A percentile compares a stretch with the other conserved stretches of the same genome.
Conservation (phyloP, 2,113 vertebrate species). For the Catharus bicknelli region DNA sequence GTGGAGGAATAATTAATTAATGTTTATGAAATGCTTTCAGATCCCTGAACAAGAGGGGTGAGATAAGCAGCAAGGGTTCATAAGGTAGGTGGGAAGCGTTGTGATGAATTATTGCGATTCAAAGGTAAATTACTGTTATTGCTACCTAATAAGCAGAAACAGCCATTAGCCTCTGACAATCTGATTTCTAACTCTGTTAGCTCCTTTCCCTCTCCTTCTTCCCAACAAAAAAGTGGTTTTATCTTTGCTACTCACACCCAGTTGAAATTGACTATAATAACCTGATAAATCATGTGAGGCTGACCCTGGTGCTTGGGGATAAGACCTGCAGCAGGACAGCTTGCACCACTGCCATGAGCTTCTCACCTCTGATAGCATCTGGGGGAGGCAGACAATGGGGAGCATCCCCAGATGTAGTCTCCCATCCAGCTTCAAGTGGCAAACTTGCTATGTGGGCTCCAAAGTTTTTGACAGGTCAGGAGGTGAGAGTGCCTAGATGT, state of each 20-base stretch:
- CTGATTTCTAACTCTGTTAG: neutral
- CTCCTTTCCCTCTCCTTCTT: neutral
- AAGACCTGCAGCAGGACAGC: neutral
- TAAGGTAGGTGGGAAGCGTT: neutral
- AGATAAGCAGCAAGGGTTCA: neutral
- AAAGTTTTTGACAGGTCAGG: neutral
- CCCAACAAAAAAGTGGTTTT: neutral
- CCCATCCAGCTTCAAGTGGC: neutral
- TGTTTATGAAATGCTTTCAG: slow-evolving; percentile 44
- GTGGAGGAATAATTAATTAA: slow-evolving; percentile 45
- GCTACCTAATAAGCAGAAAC: neutral
- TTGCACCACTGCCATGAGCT: neutral
- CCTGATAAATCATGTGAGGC: neutral
- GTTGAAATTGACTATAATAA: neutral
- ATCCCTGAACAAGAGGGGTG: slow-evolving; percentile 5
- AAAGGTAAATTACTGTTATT: slow-evolving; percentile 31
- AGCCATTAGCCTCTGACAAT: neutral
- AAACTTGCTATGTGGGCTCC: neutral
- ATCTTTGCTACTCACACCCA: neutral
- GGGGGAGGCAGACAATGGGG: neutral
- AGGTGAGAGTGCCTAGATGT: accelerated
- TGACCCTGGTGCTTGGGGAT: accelerated
- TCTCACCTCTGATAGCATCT: neutral
- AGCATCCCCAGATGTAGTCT: neutral
- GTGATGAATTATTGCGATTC: neutral